Percentiles rank a stretch among this genome's conserved stretches.
phyloP scores from a whole-genome alignment of 2,797 vertebrate genomes.

The Carcharodon carcharias region DNA sequence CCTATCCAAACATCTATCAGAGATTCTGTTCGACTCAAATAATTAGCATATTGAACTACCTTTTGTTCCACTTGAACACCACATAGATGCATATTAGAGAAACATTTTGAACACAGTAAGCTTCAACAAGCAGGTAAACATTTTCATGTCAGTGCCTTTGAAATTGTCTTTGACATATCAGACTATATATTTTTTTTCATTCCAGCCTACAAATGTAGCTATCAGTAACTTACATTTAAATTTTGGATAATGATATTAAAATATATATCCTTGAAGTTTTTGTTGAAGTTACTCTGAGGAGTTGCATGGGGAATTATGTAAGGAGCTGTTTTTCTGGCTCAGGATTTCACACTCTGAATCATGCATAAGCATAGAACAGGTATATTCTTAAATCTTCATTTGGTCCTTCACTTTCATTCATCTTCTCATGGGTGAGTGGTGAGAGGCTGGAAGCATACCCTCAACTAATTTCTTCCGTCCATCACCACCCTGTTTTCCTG shows the following conservation, averaged over 20 bases:
- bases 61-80: not conserved
- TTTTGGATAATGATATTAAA: not conserved
- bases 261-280: not conserved
- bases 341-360: not conserved
- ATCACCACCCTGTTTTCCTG: not conserved
- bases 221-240: not conserved
- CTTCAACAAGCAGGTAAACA: not conserved
- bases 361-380: not conserved
- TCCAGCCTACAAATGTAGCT: too few relatives aligned
- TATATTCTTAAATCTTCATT: not conserved
- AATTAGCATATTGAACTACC: not conserved
- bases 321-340: not conserved
- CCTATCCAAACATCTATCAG: not conserved
- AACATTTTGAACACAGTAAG: not conserved
- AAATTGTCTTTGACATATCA: not conserved
- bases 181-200: not conserved
- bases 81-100: not conserved
- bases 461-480: not conserved
- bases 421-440: not conserved
- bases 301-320: not conserved
- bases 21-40: not conserved
- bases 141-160: not conserved
- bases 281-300: not conserved
- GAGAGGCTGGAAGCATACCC: not conserved
- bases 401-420: not conserved